A percentile compares a stretch with the other conserved stretches of the same genome.
Evolutionary conservation across 2,797 vertebrate genomes (phyloP).

Genomic region (Poeciliopsis presidionis): DNA sequence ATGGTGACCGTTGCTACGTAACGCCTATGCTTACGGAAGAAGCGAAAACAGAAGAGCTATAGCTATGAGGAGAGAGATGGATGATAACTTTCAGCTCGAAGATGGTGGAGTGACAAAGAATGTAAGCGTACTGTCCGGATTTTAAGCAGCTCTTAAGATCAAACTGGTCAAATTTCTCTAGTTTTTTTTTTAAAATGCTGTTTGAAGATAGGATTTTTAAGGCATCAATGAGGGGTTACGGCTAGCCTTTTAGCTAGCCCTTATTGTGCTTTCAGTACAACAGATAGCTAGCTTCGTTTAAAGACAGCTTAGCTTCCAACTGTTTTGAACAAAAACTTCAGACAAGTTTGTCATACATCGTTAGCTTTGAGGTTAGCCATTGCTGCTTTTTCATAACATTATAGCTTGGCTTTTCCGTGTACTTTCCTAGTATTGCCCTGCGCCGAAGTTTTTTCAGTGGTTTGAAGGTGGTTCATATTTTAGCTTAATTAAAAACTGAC

Average conservation of each 20-base stretch:
- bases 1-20: slow-evolving; percentile 76
- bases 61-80: slow-evolving; percentile 77
- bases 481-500: not conserved
- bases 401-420: not conserved
- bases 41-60: slow-evolving; percentile 24
- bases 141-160: not conserved
- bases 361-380: slow-evolving; percentile 24
- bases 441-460: not conserved
- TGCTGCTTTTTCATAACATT: not conserved
- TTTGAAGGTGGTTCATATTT: not conserved
- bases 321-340: not conserved
- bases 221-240: slow-evolving; percentile 7
- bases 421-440: too few species aligned
- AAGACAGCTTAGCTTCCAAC: rapidly evolving
- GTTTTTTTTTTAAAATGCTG: not conserved
- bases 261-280: not conserved
- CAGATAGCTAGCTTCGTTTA: not conserved
- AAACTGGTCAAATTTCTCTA: too few species aligned
- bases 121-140: slow-evolving; percentile 62
- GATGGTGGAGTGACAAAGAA: slow-evolving; percentile 70
- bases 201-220: not conserved
- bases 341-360: not conserved
- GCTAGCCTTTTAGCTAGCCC: slow-evolving; percentile 42
- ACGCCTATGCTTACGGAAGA: slow-evolving; percentile 79
- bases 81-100: slow-evolving; percentile 78